These are phyloP conservation scores for Drosophila equinoxialis DNA, from an alignment of 1,140 invertebrate genomes.

Conservation along the genomic window DNA sequence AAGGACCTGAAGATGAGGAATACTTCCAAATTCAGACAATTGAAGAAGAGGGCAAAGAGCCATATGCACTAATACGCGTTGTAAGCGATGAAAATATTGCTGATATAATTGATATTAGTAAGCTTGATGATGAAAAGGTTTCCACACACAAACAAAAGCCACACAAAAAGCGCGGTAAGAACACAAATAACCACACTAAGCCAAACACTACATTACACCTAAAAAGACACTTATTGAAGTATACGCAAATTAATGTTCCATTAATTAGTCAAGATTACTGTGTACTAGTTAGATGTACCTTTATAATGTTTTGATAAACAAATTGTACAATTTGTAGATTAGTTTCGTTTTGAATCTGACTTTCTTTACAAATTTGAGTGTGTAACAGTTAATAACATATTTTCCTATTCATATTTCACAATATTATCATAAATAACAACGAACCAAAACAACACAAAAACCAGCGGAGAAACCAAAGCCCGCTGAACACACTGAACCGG, in stretches of 20 bases:
- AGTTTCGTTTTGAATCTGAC: slow-evolving; percentile 3
- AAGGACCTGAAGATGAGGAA: slow-evolving; percentile 70
- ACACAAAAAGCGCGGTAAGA: slow-evolving; percentile 82
- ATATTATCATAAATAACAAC: slow-evolving; percentile 29
- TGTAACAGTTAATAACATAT: slow-evolving; percentile 47
- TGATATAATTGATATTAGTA: slow-evolving; percentile 80
- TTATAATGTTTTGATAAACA: neutral
- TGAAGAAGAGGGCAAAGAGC: slow-evolving; percentile 83
- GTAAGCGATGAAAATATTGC: slow-evolving; percentile 79
- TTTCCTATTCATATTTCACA: slow-evolving; percentile 61
- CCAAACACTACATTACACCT: slow-evolving; percentile 50
- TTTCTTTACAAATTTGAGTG: neutral
- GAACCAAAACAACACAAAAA: slow-evolving; percentile 31
- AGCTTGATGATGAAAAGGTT: slow-evolving; percentile 76
- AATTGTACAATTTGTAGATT: slow-evolving; percentile 10
- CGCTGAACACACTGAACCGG: slow-evolving; percentile 66
- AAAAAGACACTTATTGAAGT: slow-evolving; percentile 46
- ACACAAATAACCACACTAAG: slow-evolving; percentile 66
- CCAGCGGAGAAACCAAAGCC: slow-evolving; percentile 67
- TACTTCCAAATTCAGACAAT: slow-evolving; percentile 82
- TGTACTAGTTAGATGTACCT: slow-evolving; percentile 1
- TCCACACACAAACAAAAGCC: slow-evolving; percentile 72
- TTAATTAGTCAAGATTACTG: neutral
- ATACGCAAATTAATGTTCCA: slow-evolving; percentile 48
- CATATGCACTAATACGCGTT: slow-evolving; percentile 75